Base-by-base conservation (phyloP, 1,140 invertebrate genomes). In the Drosophila watanabei region DNA sequence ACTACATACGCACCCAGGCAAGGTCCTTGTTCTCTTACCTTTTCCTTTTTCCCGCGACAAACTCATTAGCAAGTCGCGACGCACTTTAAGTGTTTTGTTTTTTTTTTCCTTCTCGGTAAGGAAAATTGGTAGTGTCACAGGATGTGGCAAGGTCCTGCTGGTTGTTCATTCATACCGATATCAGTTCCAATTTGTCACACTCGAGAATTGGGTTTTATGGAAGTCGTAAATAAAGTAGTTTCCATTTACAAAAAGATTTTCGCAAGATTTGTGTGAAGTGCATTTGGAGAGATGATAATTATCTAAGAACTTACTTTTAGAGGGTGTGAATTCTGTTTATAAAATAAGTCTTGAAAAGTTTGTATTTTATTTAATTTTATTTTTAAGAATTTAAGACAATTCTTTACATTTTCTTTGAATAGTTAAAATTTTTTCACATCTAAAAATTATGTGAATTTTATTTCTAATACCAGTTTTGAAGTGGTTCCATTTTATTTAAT, bases 1-100 rank as follows among this genome's bases (percentile, higher is more conserved):
- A 20, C 51, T 52, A 52, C 51, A 33, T 52, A 52, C 51, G 51
- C 51, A 52, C 51, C 51, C 51, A 35, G 30, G 30, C 11, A 4
- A 4, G 13, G 43, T 20, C 37, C 37, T 5, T 11, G 6, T 5
- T n/a, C 30, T 24, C 2, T 60, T 71, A 39, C 69, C 58, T 82
- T 68, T 75, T 64, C 49, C 62, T 66, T 82, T 66, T 48, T 49
- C 64, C 69, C 78, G 66, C 57, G 64, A 78, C 57, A 76, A 77
- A 81, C 77, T 89, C 85, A 89, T 89, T 89, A 89, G 82, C 81
- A 82, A 83, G 85, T 90, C 85, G 85, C 86, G 85, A 90, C 85
- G 70, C 61, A 56, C 43, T 61, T 79, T 85, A 90, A 89, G 85
- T 89, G 85, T 64, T 84, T 83, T 61, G 46, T 33, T 52, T 45